Percentiles rank a stretch among this genome's conserved stretches.
Evolutionary conservation across 2,888 invertebrate genomes (phyloP).

Genomic region (Aphelenchoides bicaudatus): DNA sequence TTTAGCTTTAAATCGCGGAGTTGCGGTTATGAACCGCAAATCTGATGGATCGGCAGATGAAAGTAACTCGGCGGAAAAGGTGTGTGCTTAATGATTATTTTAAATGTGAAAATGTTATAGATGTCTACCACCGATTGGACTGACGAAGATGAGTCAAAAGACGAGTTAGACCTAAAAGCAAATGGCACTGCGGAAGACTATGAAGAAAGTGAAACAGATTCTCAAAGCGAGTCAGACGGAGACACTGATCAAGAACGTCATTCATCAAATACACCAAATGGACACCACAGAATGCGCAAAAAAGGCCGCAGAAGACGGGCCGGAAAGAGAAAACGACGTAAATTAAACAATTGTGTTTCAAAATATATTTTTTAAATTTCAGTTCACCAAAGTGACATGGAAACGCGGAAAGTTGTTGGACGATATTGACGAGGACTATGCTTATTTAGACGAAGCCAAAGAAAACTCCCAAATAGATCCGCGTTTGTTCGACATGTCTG

Average conservation of each 20-base stretch:
- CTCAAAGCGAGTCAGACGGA: conserved; percentile 13
- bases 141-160: no score
- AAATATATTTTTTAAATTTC: conserved; percentile 1
- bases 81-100: not conserved
- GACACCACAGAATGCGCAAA: not conserved
- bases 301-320: conserved; percentile 1
- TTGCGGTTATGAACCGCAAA: not conserved
- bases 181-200: not conserved
- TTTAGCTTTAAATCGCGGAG: no score
- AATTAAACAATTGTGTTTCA: not conserved
- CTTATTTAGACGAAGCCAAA: conserved; percentile 34
- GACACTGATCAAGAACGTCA: conserved; percentile 5
- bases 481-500: conserved; percentile 46
- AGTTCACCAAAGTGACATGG: conserved; percentile 40
- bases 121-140: conserved; percentile 12
- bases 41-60: conserved; percentile 5
- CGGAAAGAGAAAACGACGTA: not conserved
- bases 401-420: conserved; percentile 40
- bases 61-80: conserved; percentile 6
- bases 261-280: not conserved
- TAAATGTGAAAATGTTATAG: not conserved
- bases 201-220: not conserved
- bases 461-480: conserved; percentile 18
- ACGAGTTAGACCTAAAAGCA: conserved; percentile 8
- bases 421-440: conserved; percentile 40